These are phyloP conservation scores for Rhinichthys osculus DNA, from an alignment of 2,797 vertebrate species.

Conservation along the genomic window DNA sequence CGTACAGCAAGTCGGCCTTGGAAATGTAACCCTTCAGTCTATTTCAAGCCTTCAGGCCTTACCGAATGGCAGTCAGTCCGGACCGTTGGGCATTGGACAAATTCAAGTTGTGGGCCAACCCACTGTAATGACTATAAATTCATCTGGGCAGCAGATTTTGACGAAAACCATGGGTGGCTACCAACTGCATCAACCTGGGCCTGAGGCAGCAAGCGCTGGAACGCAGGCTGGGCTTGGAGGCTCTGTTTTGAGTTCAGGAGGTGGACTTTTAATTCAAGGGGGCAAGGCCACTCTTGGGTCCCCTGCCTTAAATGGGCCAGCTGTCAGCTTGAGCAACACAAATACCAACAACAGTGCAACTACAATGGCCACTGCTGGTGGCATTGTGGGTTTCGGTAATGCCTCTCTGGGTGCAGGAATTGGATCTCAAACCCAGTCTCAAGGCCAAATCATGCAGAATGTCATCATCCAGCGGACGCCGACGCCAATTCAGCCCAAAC, in stretches of 20 bases:
- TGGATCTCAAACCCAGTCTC: constrained; percentile 74
- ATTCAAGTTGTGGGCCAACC: constrained; percentile 96
- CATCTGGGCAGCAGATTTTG: constrained; percentile 87
- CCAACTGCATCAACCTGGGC: constrained; percentile 84
- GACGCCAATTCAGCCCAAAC: constrained; percentile 97
- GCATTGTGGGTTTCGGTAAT: constrained; percentile 78
- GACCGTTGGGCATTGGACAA: constrained; percentile 89
- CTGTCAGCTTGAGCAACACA: constrained; percentile 83
- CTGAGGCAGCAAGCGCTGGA: constrained; percentile 77
- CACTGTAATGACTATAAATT: constrained; percentile 97
- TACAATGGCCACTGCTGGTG: constrained; percentile 75
- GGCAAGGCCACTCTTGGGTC: constrained; percentile 86
- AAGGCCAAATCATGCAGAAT: constrained; percentile 86
- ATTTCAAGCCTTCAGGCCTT: constrained; percentile 91
- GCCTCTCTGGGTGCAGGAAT: constrained; percentile 74
- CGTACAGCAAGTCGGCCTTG: constrained; percentile 90
- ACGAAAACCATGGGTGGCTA: constrained; percentile 91
- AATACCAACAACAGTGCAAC: constrained; percentile 73
- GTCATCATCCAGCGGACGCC: constrained; percentile 95
- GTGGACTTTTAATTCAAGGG: constrained; percentile 92
- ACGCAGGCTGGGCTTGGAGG: constrained; percentile 77
- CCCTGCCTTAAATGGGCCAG: constrained; percentile 88
- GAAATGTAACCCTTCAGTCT: constrained; percentile 94
- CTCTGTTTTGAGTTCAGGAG: constrained; percentile 70
- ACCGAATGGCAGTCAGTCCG: constrained; percentile 91